A percentile compares a stretch with the other conserved stretches of the same genome.
These are phyloP conservation scores for Spilosoma lubricipeda DNA, from an alignment of 2,888 invertebrate species.

Conservation along the genomic window DNA sequence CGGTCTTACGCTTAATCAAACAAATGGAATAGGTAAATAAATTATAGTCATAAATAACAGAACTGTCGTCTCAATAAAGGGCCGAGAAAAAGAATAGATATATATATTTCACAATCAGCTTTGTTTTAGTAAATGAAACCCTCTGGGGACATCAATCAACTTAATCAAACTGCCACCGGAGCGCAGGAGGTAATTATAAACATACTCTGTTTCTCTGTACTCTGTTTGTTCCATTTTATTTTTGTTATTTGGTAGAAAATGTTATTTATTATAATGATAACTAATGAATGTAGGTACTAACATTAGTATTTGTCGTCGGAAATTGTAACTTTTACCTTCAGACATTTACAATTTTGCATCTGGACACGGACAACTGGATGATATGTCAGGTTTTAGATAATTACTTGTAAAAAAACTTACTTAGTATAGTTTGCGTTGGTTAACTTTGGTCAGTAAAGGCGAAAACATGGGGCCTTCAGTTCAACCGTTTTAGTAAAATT, in stretches of 20 bases:
- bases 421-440: no score
- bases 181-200: slow-evolving; percentile 55
- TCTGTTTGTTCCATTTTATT: slow-evolving; percentile 14
- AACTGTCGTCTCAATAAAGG: slow-evolving; percentile 43
- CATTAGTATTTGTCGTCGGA: background rate
- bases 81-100: slow-evolving; percentile 37
- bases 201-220: slow-evolving; percentile 31
- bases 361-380: no score
- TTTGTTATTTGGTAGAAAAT: background rate
- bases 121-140: slow-evolving; percentile 60
- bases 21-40: slow-evolving; percentile 54
- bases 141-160: slow-evolving; percentile 62
- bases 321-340: background rate
- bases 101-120: slow-evolving; percentile 52
- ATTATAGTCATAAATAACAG: slow-evolving; percentile 52
- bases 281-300: background rate
- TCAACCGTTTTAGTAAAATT: no score
- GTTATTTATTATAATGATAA: background rate
- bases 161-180: slow-evolving; percentile 56
- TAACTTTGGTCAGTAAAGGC: no score
- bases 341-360: no score
- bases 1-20: slow-evolving; percentile 39
- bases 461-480: no score
- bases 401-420: no score
- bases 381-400: no score